phyloP scores from a whole-genome alignment of 2,888 invertebrate genomes.

The Andrena dorsata region DNA sequence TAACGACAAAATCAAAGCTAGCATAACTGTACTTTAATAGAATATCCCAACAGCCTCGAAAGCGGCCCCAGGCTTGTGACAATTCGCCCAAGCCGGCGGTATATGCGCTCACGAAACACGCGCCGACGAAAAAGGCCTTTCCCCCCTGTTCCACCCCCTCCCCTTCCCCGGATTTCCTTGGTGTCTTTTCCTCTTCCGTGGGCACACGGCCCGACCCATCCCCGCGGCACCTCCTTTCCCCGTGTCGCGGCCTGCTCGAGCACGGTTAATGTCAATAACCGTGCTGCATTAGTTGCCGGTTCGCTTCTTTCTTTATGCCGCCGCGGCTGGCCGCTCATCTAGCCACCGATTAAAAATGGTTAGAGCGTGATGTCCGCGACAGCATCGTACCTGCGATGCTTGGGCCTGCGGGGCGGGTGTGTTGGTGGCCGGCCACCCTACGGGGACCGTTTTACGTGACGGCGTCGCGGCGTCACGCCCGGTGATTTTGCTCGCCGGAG shows the following conservation, averaged over 20 bases:
- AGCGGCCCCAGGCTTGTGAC: constrained; percentile 33
- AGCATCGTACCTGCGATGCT: constrained; percentile 6
- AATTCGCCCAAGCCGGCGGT: constrained; percentile 37
- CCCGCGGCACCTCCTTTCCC: constrained; percentile 40
- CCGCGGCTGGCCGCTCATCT: constrained; percentile 55
- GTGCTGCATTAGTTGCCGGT: constrained; percentile 73
- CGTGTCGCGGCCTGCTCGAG: constrained; percentile 45
- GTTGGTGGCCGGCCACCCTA: constrained; percentile 36
- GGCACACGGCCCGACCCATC: constrained; percentile 46
- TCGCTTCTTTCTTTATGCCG: constrained; percentile 72
- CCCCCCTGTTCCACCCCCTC: constrained; percentile 23
- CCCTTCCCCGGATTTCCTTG: constrained; percentile 10
- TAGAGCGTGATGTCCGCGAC: constrained; percentile 62
- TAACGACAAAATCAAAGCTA: constrained; percentile 45
- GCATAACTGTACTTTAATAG: constrained; percentile 67
- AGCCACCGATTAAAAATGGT: constrained; percentile 74
- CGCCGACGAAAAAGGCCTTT: constrained; percentile 26
- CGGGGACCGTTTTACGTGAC: constrained; percentile 45
- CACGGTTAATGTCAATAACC: constrained; percentile 71
- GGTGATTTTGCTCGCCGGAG: constrained; percentile 80
- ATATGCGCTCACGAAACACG: constrained; percentile 42
- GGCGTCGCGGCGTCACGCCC: constrained; percentile 69
- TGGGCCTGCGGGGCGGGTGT: not conserved
- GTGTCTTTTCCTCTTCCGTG: constrained; percentile 59
- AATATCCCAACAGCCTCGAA: constrained; percentile 47